Evolutionary conservation across 2,113 vertebrate genomes (phyloP), one percentile per base, ranked within the genome.

Genomic region (Muntiacus muntjak): DNA sequence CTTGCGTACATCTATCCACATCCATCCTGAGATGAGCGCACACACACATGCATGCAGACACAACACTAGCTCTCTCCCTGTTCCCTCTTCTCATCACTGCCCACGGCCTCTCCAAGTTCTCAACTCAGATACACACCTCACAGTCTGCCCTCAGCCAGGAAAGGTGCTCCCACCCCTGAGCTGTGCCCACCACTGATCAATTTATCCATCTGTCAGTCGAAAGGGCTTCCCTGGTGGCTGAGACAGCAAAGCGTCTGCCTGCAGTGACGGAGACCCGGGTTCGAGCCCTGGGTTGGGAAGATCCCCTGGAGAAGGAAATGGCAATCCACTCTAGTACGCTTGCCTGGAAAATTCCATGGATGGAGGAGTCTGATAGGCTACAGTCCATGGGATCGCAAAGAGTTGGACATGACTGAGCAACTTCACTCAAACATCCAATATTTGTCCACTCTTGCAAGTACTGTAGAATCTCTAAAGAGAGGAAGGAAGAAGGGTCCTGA

Each of bases 11-110:
- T 55, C 57, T 50, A 36, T 21, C 52, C 43, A 50, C 14, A 58
- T 9, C 1, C 33, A 45, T 25, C 9, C 64, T 64, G 28, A 71
- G 30, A 47, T 0, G 12, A 15, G 62, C 25, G 58, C 15, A 43
- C 33, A 13, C 30, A 58, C 79, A 54, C 6, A 1, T 10, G 1
- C 11, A 9, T 3, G 0, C 7, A 43, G 45, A 67, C 33, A 47
- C 40, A n/a, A 58, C 19, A 7, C 64, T 10, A 3, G 25, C 50
- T 25, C 36, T 15, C 21, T 33, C 71, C 54, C 25, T 33, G 23
- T 21, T 23, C 90, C 74, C 54, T 81, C 58, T 78, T 64, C 36
- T 40, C 58, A 13, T 10, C 57, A 40, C 30, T 40, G 7, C 8
- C 33, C 71, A 6, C 3, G 5, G n/a, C 28, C 7, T 40, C 60